phyloP scores from a whole-genome alignment of 2,113 vertebrate genomes.

The Ochotona princeps region DNA sequence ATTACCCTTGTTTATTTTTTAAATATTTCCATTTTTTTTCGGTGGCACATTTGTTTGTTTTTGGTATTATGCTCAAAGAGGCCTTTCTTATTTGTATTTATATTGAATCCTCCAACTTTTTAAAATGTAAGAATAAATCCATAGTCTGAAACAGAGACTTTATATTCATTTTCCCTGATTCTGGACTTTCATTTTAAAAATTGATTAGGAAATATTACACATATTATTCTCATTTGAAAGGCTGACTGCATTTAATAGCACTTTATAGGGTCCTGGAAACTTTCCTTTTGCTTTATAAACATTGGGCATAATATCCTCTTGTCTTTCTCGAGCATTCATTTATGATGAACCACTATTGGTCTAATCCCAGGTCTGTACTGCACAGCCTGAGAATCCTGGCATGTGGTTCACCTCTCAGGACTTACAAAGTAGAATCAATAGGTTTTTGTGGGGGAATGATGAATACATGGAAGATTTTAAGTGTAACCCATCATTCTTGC shows the following conservation, averaged over 20 bases:
- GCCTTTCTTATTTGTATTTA: conserved; percentile 11
- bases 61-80: background rate
- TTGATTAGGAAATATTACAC: background rate
- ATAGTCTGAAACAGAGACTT: background rate
- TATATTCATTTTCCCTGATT: background rate
- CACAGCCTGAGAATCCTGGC: background rate
- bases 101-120: background rate
- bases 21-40: background rate
- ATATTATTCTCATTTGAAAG: background rate
- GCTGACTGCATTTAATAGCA: background rate
- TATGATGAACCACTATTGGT: background rate
- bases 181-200: background rate
- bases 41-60: background rate
- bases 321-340: background rate
- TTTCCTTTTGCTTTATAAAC: background rate
- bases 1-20: background rate
- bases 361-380: background rate
- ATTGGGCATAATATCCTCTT: background rate
- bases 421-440: background rate
- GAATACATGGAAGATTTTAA: background rate
- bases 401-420: background rate
- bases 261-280: background rate
- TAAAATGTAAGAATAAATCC: conserved; percentile 14
- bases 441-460: background rate
- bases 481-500: background rate